phyloP scores from a whole-genome alignment of 2,888 invertebrate genomes.

The Pyrrhosoma nymphula region DNA sequence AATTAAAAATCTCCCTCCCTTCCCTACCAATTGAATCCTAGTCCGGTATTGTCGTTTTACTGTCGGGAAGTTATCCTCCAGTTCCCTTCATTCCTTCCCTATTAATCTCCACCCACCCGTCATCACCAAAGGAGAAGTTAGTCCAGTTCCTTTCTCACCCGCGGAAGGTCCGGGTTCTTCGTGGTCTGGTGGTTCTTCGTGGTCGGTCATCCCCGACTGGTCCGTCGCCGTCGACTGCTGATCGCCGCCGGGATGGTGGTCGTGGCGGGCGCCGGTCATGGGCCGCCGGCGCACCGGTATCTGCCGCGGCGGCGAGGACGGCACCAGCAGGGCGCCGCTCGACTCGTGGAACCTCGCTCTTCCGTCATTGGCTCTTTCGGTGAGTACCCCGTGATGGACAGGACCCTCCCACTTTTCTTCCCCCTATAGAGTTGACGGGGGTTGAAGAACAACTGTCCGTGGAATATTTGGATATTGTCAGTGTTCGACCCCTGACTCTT shows the following conservation, averaged over 20 bases:
- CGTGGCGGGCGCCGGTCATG: background rate
- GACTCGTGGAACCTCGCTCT: constrained; percentile 1
- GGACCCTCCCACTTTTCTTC: background rate
- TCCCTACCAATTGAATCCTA: background rate
- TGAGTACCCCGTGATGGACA: background rate
- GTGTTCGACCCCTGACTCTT: background rate
- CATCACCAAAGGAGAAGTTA: background rate
- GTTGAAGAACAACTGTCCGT: too few species aligned
- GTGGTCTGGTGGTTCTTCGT: background rate
- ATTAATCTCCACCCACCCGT: background rate
- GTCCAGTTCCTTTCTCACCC: background rate
- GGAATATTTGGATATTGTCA: too few species aligned
- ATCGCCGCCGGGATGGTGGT: background rate
- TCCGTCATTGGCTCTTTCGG: constrained; percentile 58
- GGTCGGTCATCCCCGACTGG: background rate
- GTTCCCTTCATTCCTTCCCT: background rate
- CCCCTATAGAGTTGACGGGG: background rate
- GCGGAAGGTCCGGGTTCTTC: background rate
- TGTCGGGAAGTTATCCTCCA: background rate
- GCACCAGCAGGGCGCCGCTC: background rate
- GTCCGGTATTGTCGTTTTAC: too few species aligned
- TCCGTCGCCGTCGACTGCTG: background rate
- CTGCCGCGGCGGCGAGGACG: constrained; percentile 8
- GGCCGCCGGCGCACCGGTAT: background rate
- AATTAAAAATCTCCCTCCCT: background rate